These are phyloP conservation scores for Leptatherina wallacei DNA, from an alignment of 2,797 vertebrate genomes.

Conservation along the genomic window DNA sequence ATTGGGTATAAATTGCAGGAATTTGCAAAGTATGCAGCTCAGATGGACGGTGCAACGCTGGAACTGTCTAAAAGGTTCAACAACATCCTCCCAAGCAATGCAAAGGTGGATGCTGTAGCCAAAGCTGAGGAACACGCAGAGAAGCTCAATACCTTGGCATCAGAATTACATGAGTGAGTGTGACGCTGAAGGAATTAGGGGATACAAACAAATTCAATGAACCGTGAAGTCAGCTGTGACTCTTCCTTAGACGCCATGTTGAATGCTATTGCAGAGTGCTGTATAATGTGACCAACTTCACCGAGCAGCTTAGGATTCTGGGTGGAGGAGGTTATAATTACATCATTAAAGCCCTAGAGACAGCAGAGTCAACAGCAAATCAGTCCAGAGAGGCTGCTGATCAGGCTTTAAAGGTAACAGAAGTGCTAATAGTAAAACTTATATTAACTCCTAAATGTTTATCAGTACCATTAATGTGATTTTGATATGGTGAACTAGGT, in stretches of 20 bases:
- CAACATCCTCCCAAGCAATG: slow-evolving; percentile 63
- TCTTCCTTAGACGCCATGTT: background rate
- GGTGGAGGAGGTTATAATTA: slow-evolving; percentile 74
- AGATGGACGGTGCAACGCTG: slow-evolving; percentile 81
- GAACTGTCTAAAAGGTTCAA: slow-evolving; percentile 79
- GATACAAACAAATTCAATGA: background rate
- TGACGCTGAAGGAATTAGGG: background rate
- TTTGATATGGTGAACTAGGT: slow-evolving; percentile 70
- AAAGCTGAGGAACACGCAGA: slow-evolving; percentile 84
- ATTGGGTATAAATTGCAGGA: slow-evolving; percentile 70
- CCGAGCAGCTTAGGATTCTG: slow-evolving; percentile 72
- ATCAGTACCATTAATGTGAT: slow-evolving; percentile 62
- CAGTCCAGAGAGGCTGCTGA: slow-evolving; percentile 80
- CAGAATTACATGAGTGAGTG: slow-evolving; percentile 85
- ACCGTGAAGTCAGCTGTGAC: too few relatives aligned
- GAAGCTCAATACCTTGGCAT: slow-evolving; percentile 78
- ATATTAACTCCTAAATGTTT: background rate
- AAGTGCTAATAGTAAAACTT: background rate
- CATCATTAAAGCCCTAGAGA: slow-evolving; percentile 81
- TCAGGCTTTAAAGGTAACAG: slow-evolving; percentile 75
- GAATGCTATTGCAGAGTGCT: slow-evolving; percentile 75
- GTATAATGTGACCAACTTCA: slow-evolving; percentile 74
- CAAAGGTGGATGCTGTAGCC: slow-evolving; percentile 75
- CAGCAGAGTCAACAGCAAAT: slow-evolving; percentile 82
- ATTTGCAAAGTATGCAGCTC: slow-evolving; percentile 81